phyloP scores from a whole-genome alignment of 2,113 vertebrate genomes.

The Podarcis muralis region DNA sequence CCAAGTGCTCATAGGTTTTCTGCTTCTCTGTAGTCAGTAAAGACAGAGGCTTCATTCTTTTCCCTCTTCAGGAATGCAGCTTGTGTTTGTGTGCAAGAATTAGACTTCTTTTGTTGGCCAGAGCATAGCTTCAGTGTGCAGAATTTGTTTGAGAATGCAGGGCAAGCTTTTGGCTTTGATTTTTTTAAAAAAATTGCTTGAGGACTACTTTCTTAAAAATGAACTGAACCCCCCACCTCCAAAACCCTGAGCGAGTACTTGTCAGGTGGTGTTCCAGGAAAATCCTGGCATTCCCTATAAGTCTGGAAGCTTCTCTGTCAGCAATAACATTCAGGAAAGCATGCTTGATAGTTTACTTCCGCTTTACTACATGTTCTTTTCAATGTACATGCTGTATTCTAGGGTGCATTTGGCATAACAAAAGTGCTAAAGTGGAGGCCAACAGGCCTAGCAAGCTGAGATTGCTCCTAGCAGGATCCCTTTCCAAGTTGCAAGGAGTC shows the following conservation, averaged over 20 bases:
- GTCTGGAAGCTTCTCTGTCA: background rate
- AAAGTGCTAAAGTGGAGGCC: background rate
- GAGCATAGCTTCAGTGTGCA: background rate
- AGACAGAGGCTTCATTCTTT: slow-evolving; percentile 61
- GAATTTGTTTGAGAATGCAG: slow-evolving; percentile 17
- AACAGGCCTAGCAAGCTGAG: too few relatives aligned
- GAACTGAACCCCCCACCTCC: too few relatives aligned
- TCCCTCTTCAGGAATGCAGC: slow-evolving; percentile 32
- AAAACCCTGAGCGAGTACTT: background rate
- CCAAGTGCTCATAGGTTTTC: slow-evolving; percentile 27
- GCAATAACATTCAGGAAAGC: background rate
- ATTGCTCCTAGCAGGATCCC: background rate
- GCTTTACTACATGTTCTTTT: background rate
- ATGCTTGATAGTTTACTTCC: background rate
- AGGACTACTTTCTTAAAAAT: background rate
- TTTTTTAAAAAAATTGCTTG: background rate
- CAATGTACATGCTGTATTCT: background rate
- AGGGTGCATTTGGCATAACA: background rate
- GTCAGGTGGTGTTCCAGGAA: background rate
- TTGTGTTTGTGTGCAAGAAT: slow-evolving; percentile 4
- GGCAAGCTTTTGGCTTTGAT: background rate
- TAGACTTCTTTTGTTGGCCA: background rate
- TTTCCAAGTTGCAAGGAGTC: background rate
- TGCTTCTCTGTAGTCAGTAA: slow-evolving; percentile 1
- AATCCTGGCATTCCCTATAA: background rate